These are phyloP conservation scores for Halictus rubicundus DNA, from an alignment of 1,140 invertebrate genomes.

Conservation along the genomic window DNA sequence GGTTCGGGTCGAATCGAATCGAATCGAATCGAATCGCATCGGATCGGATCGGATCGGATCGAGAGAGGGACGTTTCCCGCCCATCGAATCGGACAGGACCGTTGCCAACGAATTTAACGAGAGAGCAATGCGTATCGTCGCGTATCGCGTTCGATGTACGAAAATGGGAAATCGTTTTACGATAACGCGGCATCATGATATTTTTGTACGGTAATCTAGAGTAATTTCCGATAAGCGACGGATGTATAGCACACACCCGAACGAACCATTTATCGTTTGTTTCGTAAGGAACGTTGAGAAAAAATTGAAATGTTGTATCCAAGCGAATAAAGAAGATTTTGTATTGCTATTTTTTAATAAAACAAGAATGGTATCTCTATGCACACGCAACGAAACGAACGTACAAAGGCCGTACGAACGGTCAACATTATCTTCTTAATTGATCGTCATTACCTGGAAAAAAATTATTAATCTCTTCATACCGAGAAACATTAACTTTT, in stretches of 20 bases:
- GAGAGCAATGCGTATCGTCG: constrained; percentile 34
- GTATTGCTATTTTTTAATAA: constrained; percentile 76
- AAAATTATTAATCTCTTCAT: no score
- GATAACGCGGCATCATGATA: constrained; percentile 76
- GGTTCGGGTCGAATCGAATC: no score
- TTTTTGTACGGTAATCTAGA: constrained; percentile 72
- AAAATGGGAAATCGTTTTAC: constrained; percentile 69
- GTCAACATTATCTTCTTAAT: no score
- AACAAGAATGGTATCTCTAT: constrained; percentile 41
- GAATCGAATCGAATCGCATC: constrained; percentile 61
- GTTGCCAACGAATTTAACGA: constrained; percentile 59
- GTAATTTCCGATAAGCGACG: constrained; percentile 65
- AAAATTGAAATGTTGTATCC: constrained; percentile 67
- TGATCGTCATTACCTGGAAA: no score
- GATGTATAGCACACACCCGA: constrained; percentile 60
- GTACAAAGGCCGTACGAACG: no score
- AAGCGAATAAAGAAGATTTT: constrained; percentile 72
- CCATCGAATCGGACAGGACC: constrained; percentile 46
- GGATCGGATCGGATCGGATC: constrained; percentile 41
- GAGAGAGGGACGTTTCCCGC: constrained; percentile 61
- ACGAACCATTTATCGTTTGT: constrained; percentile 64
- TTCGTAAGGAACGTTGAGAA: constrained; percentile 56
- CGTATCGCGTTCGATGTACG: constrained; percentile 25
- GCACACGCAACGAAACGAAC: not conserved
- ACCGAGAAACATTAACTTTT: no score